Evolutionary conservation across 1,140 invertebrate genomes (phyloP), one percentile per base, ranked within the genome.

Genomic region (Polypedilum pembai): DNA sequence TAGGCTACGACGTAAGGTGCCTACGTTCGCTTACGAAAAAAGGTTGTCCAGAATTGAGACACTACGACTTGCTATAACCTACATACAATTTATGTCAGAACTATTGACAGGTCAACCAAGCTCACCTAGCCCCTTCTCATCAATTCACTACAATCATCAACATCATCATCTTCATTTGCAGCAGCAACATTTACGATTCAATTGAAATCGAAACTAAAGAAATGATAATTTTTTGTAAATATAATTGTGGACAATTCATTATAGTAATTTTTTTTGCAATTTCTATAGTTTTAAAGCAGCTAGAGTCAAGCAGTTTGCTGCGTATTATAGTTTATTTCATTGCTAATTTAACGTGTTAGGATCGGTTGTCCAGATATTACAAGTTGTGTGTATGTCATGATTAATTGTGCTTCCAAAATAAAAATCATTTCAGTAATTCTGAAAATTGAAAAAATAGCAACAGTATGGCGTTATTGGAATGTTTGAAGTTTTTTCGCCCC

Each of bases 21-120:
- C 98, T 21, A 99, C 98, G 0, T 99, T 99, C 82, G 97, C 98
- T 0, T 99, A 98, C 79, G 98, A 99, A 82, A 99, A 99, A 81
- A 87, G 98, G 0, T 86, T 99, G 0, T 99, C 97, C 0, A 92
- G 98, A 79, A 99, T 99, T 78, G 98, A 99, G 85, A 99, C 98
- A 0, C 85, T 99, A 0, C 88, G 96, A 0, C 83, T 99, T 78
- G 97, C 98, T 8, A 99, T 99, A 77, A 98, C 96, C 8, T 99
- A 99, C 83, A 99, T 99, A 77, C 92, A 93, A 41, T 96, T 99
- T 81, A 96, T 99, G 90, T 89, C 92, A 73, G 95, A 98, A 80
- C 83, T 98, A 10, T 84, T 97, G 1, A 87, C 88, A 72, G 88
- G 88, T 2, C 87, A 87, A 4, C 84, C 86, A 18, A 69, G 65